Percentiles rank a stretch among this genome's conserved stretches.
Conservation (phyloP, 2,113 vertebrate species). For the Bubalus kerabau region DNA sequence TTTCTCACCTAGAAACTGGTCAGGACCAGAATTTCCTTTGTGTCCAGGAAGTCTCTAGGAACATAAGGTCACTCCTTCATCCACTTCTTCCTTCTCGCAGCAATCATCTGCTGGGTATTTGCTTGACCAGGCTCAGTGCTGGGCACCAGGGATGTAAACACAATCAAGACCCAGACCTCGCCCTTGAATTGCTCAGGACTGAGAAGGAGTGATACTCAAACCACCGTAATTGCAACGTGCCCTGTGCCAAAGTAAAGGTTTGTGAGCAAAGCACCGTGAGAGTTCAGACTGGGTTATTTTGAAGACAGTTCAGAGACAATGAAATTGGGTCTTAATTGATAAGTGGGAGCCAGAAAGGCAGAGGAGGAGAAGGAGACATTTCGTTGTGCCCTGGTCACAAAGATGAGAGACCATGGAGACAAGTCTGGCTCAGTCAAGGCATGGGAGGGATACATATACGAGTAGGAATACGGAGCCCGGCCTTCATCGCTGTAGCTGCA, state of each 20-base stretch:
- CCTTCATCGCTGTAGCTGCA: too few species aligned
- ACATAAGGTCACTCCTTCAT: fast-evolving
- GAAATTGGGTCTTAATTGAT: not conserved
- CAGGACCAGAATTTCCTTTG: not conserved
- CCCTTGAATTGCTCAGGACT: not conserved
- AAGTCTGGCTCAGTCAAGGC: not conserved
- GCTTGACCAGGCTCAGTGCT: not conserved
- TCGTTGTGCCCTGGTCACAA: not conserved
- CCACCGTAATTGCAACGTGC: fast-evolving
- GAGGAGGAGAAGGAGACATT: not conserved
- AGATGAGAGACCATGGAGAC: not conserved
- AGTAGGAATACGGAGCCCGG: fast-evolving
- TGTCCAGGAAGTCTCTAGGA: not conserved
- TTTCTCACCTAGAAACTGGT: not conserved
- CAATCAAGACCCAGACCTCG: not conserved
- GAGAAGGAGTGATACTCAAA: too few species aligned
- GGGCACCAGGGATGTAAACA: fast-evolving
- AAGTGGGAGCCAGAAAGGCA: not conserved
- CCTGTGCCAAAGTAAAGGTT: too few species aligned
- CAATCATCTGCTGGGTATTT: fast-evolving
- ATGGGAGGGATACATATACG: fast-evolving
- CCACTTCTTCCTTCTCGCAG: not conserved
- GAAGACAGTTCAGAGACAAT: not conserved
- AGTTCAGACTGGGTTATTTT: not conserved
- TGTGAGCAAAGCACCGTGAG: not conserved